phyloP scores from a whole-genome alignment of 1,140 invertebrate genomes.

The Zaprionus taronus region DNA sequence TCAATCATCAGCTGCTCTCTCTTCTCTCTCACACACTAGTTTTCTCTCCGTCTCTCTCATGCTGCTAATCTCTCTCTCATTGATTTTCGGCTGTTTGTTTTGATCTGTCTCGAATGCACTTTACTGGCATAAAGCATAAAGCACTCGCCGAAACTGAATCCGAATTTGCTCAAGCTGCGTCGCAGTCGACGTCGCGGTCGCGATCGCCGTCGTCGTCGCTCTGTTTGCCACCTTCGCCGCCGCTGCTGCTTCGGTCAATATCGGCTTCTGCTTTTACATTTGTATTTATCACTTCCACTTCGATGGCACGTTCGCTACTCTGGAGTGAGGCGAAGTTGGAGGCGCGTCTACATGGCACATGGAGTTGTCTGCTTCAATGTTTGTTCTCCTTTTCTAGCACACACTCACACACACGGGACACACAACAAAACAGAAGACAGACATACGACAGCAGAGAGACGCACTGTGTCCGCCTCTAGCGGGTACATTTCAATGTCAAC shows the following conservation, averaged over 20 bases:
- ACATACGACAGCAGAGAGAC: constrained; percentile 32
- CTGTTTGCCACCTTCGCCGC: constrained; percentile 3
- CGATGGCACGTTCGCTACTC: not conserved
- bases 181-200: constrained; percentile 11
- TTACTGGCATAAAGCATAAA: constrained; percentile 12
- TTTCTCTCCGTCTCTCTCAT: not conserved
- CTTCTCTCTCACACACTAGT: not conserved
- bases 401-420: constrained; percentile 32
- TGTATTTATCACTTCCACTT: constrained; percentile 9
- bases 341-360: constrained; percentile 17
- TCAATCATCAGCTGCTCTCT: not conserved
- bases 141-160: constrained; percentile 1
- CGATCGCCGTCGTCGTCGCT: not conserved
- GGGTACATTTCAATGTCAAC: constrained; percentile 83
- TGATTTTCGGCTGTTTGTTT: constrained; percentile 29
- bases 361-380: not conserved
- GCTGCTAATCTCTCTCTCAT: not conserved
- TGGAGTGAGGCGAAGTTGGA: constrained; percentile 9
- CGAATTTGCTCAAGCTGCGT: not conserved
- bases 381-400: constrained; percentile 51
- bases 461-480: constrained; percentile 67
- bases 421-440: constrained; percentile 9
- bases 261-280: constrained; percentile 26
- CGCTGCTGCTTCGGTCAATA: not conserved
- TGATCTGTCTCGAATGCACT: constrained; percentile 35